phyloP scores from a whole-genome alignment of 2,113 vertebrate species.

The Vireo altiloquus region DNA sequence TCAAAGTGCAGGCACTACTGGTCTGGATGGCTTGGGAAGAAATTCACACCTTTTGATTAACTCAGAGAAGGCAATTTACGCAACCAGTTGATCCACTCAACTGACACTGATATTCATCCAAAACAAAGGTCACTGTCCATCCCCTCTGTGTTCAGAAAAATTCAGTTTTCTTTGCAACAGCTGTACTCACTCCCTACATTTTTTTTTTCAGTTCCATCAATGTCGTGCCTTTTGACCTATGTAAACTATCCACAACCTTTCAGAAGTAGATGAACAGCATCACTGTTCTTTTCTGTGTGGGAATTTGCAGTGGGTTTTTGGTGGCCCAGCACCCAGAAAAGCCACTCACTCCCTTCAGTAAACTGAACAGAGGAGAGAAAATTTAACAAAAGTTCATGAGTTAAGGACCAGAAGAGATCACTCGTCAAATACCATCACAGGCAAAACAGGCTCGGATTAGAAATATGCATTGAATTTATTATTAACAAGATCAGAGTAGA shows the following conservation, averaged over 20 bases:
- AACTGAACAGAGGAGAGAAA: neutral
- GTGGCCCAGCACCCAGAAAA: neutral
- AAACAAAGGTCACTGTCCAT: neutral
- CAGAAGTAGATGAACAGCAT: neutral
- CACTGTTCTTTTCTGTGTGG: neutral
- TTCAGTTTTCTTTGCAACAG: neutral
- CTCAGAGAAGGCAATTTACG: neutral
- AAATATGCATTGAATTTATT: neutral
- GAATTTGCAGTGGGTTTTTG: neutral
- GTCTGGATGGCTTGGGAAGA: neutral
- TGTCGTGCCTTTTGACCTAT: neutral
- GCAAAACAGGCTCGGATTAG: neutral
- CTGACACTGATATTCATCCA: neutral
- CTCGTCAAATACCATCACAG: neutral
- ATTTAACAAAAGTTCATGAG: neutral
- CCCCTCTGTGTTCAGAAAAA: neutral
- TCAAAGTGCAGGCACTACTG: neutral
- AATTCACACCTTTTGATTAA: neutral
- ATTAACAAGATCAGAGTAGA: neutral
- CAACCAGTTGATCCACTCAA: neutral
- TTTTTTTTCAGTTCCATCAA: neutral
- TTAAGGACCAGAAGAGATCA: neutral
- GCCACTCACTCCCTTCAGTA: rapidly evolving
- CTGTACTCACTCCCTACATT: neutral
- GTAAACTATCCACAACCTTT: neutral